Evolutionary conservation across 2,113 vertebrate species (phyloP).

Genomic region (Trinectes maculatus): DNA sequence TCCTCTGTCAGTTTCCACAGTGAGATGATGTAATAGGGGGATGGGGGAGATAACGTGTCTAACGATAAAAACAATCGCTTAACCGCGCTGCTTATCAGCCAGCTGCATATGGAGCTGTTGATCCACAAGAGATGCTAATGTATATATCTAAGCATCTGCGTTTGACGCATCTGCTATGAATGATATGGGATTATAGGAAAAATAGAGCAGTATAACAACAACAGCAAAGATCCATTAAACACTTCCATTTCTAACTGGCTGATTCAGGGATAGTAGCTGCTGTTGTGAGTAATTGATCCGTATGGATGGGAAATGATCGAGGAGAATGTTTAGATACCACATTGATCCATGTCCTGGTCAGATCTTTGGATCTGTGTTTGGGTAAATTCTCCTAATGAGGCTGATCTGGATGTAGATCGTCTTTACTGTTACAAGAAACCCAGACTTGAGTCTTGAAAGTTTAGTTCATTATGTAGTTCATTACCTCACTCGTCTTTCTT

Average conservation of each 20-base stretch:
- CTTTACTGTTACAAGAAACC: not conserved
- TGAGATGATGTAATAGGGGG: slow-evolving; percentile 23
- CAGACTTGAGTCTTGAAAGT: slow-evolving; percentile 2
- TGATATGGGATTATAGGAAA: slow-evolving; percentile 10
- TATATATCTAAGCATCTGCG: slow-evolving; percentile 18
- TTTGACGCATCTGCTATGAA: slow-evolving; percentile 20
- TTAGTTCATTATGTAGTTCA: slow-evolving; percentile 48
- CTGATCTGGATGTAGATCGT: not conserved
- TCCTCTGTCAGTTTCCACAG: slow-evolving; percentile 30
- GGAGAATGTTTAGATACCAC: not conserved
- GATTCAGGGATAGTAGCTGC: not conserved
- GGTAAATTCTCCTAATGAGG: not conserved
- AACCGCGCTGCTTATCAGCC: slow-evolving; percentile 47
- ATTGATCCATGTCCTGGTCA: not conserved
- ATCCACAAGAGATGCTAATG: not conserved
- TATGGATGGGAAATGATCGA: not conserved
- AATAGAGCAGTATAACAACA: not conserved
- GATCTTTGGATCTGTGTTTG: not conserved
- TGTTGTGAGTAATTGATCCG: not conserved
- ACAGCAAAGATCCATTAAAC: not conserved
- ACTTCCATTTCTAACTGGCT: not conserved
- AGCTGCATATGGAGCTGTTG: slow-evolving; percentile 19
- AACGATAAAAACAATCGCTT: slow-evolving; percentile 31
- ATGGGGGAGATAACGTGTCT: slow-evolving; percentile 19
- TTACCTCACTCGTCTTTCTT: slow-evolving; percentile 36